Evolutionary conservation across 2,113 vertebrate species (phyloP).

Genomic region (Calonectris borealis): DNA sequence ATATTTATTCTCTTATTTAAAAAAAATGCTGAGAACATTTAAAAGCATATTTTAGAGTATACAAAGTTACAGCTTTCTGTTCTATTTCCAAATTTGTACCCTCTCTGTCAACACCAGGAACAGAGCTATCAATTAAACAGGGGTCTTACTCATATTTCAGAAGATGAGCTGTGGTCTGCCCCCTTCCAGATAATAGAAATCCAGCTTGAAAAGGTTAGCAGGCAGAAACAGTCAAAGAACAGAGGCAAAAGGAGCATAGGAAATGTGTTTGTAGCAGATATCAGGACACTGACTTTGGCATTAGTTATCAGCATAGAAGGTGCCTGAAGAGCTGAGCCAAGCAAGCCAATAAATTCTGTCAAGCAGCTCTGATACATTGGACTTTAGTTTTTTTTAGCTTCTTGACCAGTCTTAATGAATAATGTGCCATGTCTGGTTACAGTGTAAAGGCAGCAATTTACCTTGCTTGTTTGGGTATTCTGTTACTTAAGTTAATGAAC

Average conservation of each 20-base stretch:
- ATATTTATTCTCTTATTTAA: neutral
- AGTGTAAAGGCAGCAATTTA: slow-evolving; percentile 50
- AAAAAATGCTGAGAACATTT: neutral
- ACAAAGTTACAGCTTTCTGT: neutral
- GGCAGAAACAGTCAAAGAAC: slow-evolving; percentile 27
- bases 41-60: neutral
- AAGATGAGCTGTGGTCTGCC: slow-evolving; percentile 24
- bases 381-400: neutral
- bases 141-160: slow-evolving; percentile 33
- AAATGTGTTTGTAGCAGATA: slow-evolving; percentile 62
- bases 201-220: slow-evolving; percentile 61
- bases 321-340: slow-evolving; percentile 33
- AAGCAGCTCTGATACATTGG: neutral
- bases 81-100: neutral
- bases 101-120: neutral
- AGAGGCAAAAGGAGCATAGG: slow-evolving; percentile 16
- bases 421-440: slow-evolving; percentile 22
- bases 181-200: slow-evolving; percentile 45
- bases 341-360: slow-evolving; percentile 50
- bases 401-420: slow-evolving; percentile 43
- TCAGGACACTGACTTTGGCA: slow-evolving; percentile 39
- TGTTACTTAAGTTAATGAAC: slow-evolving; percentile 47
- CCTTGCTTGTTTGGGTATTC: slow-evolving; percentile 18
- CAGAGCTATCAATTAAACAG: slow-evolving; percentile 38
- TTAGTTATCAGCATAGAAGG: slow-evolving; percentile 42